Percentiles rank a stretch among this genome's conserved stretches.
Evolutionary conservation across 2,113 vertebrate genomes (phyloP).

Genomic region (Dryoscopus gambensis): DNA sequence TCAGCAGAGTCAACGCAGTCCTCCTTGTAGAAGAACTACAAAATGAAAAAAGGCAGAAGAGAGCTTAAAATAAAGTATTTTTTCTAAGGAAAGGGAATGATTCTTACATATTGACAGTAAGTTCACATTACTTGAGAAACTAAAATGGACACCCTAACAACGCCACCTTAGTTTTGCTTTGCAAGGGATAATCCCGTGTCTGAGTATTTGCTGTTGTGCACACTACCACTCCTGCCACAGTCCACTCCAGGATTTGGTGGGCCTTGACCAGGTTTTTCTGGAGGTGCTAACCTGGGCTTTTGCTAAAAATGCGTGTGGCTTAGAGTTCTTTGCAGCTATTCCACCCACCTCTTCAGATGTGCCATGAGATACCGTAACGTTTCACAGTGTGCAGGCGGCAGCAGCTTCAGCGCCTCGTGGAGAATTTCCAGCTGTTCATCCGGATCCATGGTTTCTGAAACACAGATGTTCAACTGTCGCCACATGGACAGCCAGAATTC

Average conservation of each 20-base stretch:
- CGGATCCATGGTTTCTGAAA: conserved; percentile 85
- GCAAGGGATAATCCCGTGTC: neutral
- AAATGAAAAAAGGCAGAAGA: neutral
- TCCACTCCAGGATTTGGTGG: neutral
- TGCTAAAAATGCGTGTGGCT: neutral
- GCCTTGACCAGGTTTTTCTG: neutral
- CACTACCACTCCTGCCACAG: neutral
- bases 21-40: neutral
- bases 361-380: conserved; percentile 96
- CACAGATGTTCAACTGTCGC: neutral
- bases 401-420: conserved; percentile 91
- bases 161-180: neutral
- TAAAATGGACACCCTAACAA: neutral
- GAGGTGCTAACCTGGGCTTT: neutral
- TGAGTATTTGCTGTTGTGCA: neutral
- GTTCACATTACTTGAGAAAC: neutral
- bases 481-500: neutral
- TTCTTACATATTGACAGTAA: neutral
- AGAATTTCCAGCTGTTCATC: conserved; percentile 93
- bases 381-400: conserved; percentile 97
- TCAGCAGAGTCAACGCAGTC: neutral
- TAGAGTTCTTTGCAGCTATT: neutral
- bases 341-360: conserved; percentile 91
- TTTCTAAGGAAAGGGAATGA: neutral
- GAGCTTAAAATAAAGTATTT: neutral